Evolutionary conservation across 2,888 invertebrate species (phyloP), one percentile per base, ranked within the genome.

Genomic region (Euplagia quadripunctaria): DNA sequence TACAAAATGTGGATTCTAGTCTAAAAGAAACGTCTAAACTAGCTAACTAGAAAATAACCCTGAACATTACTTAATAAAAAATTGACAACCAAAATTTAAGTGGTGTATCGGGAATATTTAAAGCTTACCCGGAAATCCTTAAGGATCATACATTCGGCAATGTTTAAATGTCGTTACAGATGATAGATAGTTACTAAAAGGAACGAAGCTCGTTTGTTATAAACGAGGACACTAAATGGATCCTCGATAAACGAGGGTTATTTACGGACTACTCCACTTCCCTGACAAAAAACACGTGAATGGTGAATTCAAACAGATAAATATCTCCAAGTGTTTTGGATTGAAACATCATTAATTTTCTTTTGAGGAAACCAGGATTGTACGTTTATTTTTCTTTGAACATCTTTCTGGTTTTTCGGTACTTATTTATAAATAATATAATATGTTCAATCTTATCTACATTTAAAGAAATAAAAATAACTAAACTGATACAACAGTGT

Each of bases 151-250:
- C 83, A 85, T 87, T 86, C 86, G 85, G 87, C 88, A 89, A 87
- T 88, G 89, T 89, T 92, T 90, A 92, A 92, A 92, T 89, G 92
- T 91, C 94, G 92, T 94, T 93, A 93, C 78, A 86, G 74, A 89
- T 94, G 94, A 95, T 94, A 89, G 94, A 94, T 94, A 86, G 86
- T 82, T 85, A 82, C 80, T 82, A 82, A 88, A 90, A 88, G 88
- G 88, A 90, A 88, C 90, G 86, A 86, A 87, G 88, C 89, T 94
- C 94, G 90, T 94, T 94, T 94, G 93, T 94, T 93, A 94, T 91
- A 88, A 82, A 78, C 76, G 83, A 89, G 83, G 91, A 91, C 92
- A 92, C 90, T 92, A 91, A 94, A 94, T 92, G 91, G 92, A 90
- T 89, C 88, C 86, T 87, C 90, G 87, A 93, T 93, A 91, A 91